Base-by-base conservation (phyloP, 2,888 invertebrate genomes). In the Melipona bicolor region DNA sequence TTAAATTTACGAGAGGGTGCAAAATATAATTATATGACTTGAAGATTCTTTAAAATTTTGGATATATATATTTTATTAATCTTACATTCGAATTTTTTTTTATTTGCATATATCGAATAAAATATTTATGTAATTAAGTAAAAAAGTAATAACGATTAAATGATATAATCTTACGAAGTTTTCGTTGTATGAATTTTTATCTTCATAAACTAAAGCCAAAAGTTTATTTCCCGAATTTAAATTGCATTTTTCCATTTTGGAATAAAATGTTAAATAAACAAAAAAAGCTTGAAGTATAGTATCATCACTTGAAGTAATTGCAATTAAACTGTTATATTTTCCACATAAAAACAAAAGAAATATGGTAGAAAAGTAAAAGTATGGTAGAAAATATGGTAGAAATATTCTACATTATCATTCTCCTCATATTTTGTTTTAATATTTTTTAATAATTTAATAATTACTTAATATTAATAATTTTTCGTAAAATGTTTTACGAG, bases 141-240 rank as follows among this genome's bases (percentile, higher is more conserved):
- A n/a, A 32, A n/a, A 62, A n/a, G 17, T 27, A 61, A 52, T 4
- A 2, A 21, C n/a, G 9, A 43, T n/a, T 50, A 9, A 3, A 69
- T 24, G 50, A 54, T 43, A 6, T 3, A 65, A 36, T 43, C 82
- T 81, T 83, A 83, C 82, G 6, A 24, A 62, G 50, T 54, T 68
- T 13, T 68, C 49, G 4, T 32, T 43, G 6, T 43, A 0, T n/a
- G 11, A 19, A 50, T 49, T 21, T 52, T 6, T 19, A 4, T 43
- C 74, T 32, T 49, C 49, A n/a, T 49, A 27, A n/a, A 9, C 32
- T 80, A 21, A 13, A 5, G 9, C 50, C 4, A 43, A 61, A 71
- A 50, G 0, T 49, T 71, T 61, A n/a, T 65, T 76, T 68, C 65
- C 49, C 50, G 36, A 13, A 56, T 56, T 64, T 32, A 43, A 27